Conservation (phyloP, 2,888 invertebrate genomes). For the Venusia cambrica region DNA sequence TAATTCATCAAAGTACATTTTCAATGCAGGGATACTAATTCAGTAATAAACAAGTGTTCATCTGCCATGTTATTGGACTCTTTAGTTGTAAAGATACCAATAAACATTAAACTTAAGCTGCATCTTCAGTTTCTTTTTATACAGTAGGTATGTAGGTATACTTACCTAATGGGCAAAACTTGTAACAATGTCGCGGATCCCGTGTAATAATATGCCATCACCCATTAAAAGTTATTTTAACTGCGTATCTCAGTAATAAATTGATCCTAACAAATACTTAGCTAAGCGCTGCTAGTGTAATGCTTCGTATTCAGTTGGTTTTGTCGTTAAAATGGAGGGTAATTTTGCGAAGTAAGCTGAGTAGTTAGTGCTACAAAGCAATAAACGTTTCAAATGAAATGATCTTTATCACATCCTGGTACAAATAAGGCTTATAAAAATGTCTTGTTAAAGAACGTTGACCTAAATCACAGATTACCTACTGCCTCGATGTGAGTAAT, state of each 20-base stretch:
- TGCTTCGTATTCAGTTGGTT: constrained; percentile 11
- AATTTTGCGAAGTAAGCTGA: constrained; percentile 1
- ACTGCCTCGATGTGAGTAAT: no score
- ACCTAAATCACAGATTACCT: no score
- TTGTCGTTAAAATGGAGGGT: constrained; percentile 10
- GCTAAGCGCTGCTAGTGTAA: constrained; percentile 11
- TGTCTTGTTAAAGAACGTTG: constrained; percentile 14
- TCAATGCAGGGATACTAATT: no score
- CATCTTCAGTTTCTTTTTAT: constrained; percentile 47
- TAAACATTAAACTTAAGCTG: constrained; percentile 73
- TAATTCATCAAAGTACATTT: no score
- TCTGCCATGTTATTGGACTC: constrained; percentile 3
- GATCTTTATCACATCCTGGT: constrained; percentile 20
- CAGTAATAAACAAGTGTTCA: not conserved
- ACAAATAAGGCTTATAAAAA: constrained; percentile 14
- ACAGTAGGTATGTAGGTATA: constrained; percentile 37
- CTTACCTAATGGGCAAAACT: constrained; percentile 68
- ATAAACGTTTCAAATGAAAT: constrained; percentile 6
- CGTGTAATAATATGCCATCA: constrained; percentile 48
- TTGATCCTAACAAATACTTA: constrained; percentile 29
- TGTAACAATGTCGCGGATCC: constrained; percentile 61
- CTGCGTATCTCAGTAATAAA: constrained; percentile 40
- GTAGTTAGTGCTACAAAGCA: constrained; percentile 1
- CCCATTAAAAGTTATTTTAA: constrained; percentile 54
- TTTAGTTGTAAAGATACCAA: constrained; percentile 31